Percentiles rank a stretch among this genome's conserved stretches.
These are phyloP conservation scores for Macheiramphus alcinus DNA, from an alignment of 2,113 vertebrate genomes.

Conservation along the genomic window DNA sequence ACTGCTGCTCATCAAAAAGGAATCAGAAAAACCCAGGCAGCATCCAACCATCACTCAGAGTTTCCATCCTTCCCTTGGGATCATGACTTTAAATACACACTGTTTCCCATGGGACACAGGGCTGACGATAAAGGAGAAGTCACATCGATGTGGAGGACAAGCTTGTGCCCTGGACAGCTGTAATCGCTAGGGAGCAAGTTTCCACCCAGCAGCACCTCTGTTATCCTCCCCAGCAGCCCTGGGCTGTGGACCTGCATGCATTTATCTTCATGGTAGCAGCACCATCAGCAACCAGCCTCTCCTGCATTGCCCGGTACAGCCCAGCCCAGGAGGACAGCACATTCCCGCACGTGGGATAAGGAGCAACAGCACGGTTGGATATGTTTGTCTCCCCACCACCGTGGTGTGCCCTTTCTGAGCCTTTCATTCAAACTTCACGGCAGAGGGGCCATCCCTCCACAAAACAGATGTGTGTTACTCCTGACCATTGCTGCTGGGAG, in stretches of 20 bases:
- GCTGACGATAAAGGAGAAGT: neutral
- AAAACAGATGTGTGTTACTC: fast-evolving
- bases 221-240: neutral
- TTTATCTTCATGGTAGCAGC: neutral
- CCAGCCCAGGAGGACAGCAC: neutral
- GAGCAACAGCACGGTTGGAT: neutral
- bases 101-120: neutral
- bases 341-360: fast-evolving
- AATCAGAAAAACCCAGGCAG: neutral
- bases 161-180: neutral
- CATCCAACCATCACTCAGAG: neutral
- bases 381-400: neutral
- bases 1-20: neutral
- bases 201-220: neutral
- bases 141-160: neutral
- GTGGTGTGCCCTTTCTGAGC: neutral
- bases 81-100: neutral
- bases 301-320: neutral
- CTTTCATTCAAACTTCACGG: neutral
- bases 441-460: neutral
- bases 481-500: neutral
- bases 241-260: neutral
- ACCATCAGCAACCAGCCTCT: neutral
- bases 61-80: neutral
- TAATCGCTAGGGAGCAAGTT: neutral